phyloP scores from a whole-genome alignment of 2,797 vertebrate genomes.

The Coluber constrictor region DNA sequence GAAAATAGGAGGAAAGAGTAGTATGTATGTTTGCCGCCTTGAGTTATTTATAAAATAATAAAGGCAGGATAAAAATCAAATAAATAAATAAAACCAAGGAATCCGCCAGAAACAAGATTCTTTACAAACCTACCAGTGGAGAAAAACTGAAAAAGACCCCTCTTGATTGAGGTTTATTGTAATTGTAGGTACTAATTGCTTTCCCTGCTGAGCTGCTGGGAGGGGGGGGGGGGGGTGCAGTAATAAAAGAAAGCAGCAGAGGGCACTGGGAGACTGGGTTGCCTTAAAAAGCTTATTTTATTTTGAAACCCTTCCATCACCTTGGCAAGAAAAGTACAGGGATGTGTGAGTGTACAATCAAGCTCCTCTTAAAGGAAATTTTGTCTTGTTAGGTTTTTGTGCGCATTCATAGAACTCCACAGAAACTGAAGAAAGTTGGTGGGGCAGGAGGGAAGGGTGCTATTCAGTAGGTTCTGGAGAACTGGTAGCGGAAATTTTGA shows the following conservation, averaged over 20 bases:
- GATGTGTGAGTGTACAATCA: background rate
- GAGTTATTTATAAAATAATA: no score
- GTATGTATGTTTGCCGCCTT: no score
- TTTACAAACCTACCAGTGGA: background rate
- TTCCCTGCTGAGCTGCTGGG: background rate
- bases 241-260: slow-evolving; percentile 54
- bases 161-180: slow-evolving; percentile 11
- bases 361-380: background rate
- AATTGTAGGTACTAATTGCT: background rate
- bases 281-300: background rate
- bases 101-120: background rate
- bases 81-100: background rate
- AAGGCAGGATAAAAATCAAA: no score
- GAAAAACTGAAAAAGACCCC: slow-evolving; percentile 30
- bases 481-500: no score
- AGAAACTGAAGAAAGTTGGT: background rate
- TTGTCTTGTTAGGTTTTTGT: background rate
- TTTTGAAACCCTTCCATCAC: no score
- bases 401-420: background rate
- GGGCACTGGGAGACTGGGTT: slow-evolving; percentile 57
- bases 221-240: slow-evolving; percentile 32
- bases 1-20: no score
- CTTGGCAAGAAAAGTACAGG: background rate
- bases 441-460: background rate
- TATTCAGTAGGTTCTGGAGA: no score